Percentiles rank a stretch among this genome's conserved stretches.
These are phyloP conservation scores for Bovichtus variegatus DNA, from an alignment of 2,797 vertebrate genomes.

Conservation along the genomic window DNA sequence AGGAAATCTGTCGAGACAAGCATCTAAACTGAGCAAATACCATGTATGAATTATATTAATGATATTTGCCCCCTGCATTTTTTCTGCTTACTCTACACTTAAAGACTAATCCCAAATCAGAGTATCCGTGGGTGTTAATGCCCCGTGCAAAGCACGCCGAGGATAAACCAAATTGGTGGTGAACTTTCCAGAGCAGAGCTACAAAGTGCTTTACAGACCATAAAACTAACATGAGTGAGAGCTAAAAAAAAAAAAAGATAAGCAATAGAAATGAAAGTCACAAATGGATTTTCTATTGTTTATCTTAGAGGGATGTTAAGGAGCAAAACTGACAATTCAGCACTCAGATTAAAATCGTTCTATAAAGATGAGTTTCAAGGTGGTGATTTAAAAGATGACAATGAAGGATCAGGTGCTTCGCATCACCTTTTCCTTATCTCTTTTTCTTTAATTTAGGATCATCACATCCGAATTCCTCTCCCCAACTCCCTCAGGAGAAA, in stretches of 20 bases:
- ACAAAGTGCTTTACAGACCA: not conserved
- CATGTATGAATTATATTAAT: not conserved
- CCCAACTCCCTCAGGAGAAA: conserved; percentile 5
- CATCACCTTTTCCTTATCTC: not conserved
- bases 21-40: conserved; percentile 20
- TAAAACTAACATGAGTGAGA: conserved; percentile 11
- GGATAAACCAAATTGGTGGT: conserved; percentile 4
- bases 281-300: conserved; percentile 5
- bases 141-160: not conserved
- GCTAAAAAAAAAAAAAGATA: not conserved
- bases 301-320: not conserved
- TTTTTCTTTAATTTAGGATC: conserved; percentile 22
- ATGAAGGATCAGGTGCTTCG: not conserved
- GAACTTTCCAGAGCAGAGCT: not conserved
- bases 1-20: conserved; percentile 43
- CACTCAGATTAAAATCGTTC: not conserved
- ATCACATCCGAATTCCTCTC: conserved; percentile 16
- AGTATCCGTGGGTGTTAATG: conserved; percentile 2
- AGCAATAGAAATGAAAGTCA: conserved; percentile 5
- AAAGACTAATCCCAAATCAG: conserved; percentile 31
- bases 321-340: not conserved
- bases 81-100: conserved; percentile 33
- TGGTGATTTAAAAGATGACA: not conserved
- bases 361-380: not conserved
- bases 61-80: not conserved